Evolutionary conservation across 2,888 invertebrate genomes (phyloP), one percentile per base, ranked within the genome.

Genomic region (Arge pagana): DNA sequence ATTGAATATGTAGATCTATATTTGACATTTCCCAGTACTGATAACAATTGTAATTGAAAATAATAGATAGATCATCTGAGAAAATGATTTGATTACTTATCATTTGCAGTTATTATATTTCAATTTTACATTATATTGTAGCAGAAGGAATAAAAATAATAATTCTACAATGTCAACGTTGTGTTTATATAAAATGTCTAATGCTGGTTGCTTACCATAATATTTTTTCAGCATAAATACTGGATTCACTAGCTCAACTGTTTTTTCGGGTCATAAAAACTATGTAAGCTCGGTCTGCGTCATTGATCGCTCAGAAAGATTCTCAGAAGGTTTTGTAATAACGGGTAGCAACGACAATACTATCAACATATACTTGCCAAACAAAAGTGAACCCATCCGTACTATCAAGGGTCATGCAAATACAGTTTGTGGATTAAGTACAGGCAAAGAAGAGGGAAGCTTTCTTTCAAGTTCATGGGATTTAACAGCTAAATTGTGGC

Each of bases 391-490:
- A 39, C 86, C 92, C 1, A 78, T 87, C 24, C 80, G 85, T 40
- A 85, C 83, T 24, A 78, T 95, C 4, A 84, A 85, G 63, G 92
- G 91, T 0, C 95, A 96, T 71, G 82, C 85, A 59, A 86, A 88
- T 73, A 85, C 86, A 39, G 88, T 91, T 72, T 83, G 82, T 57
- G 78, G 78, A 72, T 78, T 83, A 3, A 70, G 67, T 24, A 71
- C 79, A 8, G 80, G 80, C 3, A 68, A 64, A 43, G 59, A 61
- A 40, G 72, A 77, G 50, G 81, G 80, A 16, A 76, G 78, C 26
- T 79, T 93, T 64, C 76, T 89, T 48, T 94, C 93, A 68, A 91
- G 94, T 33, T 96, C 96, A 39, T 97, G 97, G 96, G 97, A 98
- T 72, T 84, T 83, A 58, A 89, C 91, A 3, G 94, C 91, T 0